These are phyloP conservation scores for Drosophila nebulosa DNA, from an alignment of 1,140 invertebrate species.

Conservation along the genomic window DNA sequence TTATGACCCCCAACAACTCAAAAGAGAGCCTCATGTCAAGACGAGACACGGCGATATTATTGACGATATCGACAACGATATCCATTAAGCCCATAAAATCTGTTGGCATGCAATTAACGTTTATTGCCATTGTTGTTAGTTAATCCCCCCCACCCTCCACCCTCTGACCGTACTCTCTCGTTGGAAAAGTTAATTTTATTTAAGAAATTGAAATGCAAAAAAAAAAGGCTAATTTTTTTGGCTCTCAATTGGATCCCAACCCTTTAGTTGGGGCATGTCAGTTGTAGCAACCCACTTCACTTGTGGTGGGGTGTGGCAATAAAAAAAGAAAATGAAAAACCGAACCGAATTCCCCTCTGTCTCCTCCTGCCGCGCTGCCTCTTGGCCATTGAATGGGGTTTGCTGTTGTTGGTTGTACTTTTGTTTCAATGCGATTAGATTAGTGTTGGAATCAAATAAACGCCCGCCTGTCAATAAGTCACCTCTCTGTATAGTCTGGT, in stretches of 20 bases:
- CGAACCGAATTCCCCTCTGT: not conserved
- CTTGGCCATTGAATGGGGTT: conserved; percentile 16
- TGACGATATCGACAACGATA: conserved; percentile 69
- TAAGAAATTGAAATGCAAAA: conserved; percentile 19
- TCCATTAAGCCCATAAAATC: conserved; percentile 79
- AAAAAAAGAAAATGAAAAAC: conserved; percentile 7
- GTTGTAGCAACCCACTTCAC: conserved; percentile 13
- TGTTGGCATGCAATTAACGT: conserved; percentile 77
- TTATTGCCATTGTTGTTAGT: conserved; percentile 62
- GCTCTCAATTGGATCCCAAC: not conserved
- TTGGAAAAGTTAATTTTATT: conserved; percentile 55
- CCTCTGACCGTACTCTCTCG: too few species aligned
- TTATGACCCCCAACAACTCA: conserved; percentile 48
- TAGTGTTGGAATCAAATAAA: conserved; percentile 55
- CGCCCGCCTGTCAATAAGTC: conserved; percentile 51
- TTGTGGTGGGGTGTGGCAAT: conserved; percentile 71
- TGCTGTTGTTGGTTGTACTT: conserved; percentile 59
- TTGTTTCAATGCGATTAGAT: conserved; percentile 79
- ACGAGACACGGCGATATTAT: conserved; percentile 55
- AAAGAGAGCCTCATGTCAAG: conserved; percentile 43
- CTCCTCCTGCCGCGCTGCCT: conserved; percentile 18
- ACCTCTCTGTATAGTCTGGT: conserved; percentile 6
- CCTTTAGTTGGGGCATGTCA: conserved; percentile 12
- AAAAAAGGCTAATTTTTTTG: not conserved
- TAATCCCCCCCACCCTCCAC: conserved; percentile 37